A percentile compares a stretch with the other conserved stretches of the same genome.
These are phyloP conservation scores for Anthoptus insignis DNA, from an alignment of 2,888 invertebrate genomes.

Conservation along the genomic window DNA sequence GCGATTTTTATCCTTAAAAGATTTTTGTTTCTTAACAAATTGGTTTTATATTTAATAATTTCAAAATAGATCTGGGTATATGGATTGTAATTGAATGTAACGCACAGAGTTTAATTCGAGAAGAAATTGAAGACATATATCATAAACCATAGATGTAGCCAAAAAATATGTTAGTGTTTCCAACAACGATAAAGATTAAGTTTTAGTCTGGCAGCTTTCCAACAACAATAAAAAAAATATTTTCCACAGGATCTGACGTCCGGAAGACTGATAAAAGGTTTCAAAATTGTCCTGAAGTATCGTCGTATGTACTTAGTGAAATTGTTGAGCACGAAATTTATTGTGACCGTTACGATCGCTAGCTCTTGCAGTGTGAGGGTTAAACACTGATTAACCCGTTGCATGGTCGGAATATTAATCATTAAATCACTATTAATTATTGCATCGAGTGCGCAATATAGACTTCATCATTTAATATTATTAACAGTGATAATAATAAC, in stretches of 20 bases:
- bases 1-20: too few relatives aligned
- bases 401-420: slow-evolving; percentile 11
- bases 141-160: too few relatives aligned
- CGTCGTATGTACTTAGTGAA: slow-evolving; percentile 14
- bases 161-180: too few relatives aligned
- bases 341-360: slow-evolving; percentile 15
- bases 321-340: slow-evolving; percentile 9
- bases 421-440: neutral
- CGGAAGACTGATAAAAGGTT: slow-evolving; percentile 7
- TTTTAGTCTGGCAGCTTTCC: neutral
- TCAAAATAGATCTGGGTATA: too few relatives aligned
- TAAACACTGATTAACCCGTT: slow-evolving; percentile 7
- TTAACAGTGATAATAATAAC: slow-evolving; percentile 15
- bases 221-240: neutral
- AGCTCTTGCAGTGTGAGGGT: slow-evolving; percentile 18
- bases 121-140: too few relatives aligned
- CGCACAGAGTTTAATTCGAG: too few relatives aligned
- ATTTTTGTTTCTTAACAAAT: too few relatives aligned
- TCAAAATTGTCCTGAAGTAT: slow-evolving; percentile 13
- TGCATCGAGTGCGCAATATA: neutral
- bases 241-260: slow-evolving; percentile 25
- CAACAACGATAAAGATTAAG: too few relatives aligned
- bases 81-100: too few relatives aligned
- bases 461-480: slow-evolving; percentile 10
- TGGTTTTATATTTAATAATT: too few relatives aligned